Evolutionary conservation across 2,797 vertebrate genomes (phyloP), one percentile per base, ranked within the genome.

Genomic region (Tragopan temminckii): DNA sequence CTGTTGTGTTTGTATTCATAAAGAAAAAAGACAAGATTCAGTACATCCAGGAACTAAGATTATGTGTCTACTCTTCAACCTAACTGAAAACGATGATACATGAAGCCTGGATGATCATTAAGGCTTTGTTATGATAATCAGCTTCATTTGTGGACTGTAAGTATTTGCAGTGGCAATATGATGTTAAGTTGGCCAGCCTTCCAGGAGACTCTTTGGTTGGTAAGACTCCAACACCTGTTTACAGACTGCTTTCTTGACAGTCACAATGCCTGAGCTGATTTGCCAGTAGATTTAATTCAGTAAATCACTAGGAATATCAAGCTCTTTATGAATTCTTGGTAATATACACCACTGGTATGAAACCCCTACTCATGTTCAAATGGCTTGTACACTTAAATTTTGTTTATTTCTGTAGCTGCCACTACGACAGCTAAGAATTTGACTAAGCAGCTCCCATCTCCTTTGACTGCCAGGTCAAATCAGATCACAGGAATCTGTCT

Each of bases 11-110:
- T 95, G 96, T 95, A 96, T 97, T 98, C 95, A 74, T 97, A 98
- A 97, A 95, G 95, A 95, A 97, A 97, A 98, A 98, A 97, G 97
- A 98, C 91, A 96, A 97, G 96, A 94, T 93, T 92, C 93, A 89
- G 94, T 96, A 70, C 82, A 91, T 93, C 92, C 89, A 97, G 95
- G 93, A 96, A 97, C 96, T 80, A 35, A 81, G 92, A 76, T 85
- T 86, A 97, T 81, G 40, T 80, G 96, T 79, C 95, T 97, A 91
- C 93, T 96, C 90, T 97, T 96, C 96, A 94, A 91, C 90, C 96
- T 97, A 84, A 83, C 90, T 91, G 78, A 95, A 98, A 96, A 81
- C 74, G 82, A 19, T 68, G 70, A 40, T 58, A 77, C 36, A 50
- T 94, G 75, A 57, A 83, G n/a, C 33, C 61, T 78, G 43, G 64